These are phyloP conservation scores for Phymorhynchus buccinoides DNA, from an alignment of 1,140 invertebrate species.

Conservation along the genomic window DNA sequence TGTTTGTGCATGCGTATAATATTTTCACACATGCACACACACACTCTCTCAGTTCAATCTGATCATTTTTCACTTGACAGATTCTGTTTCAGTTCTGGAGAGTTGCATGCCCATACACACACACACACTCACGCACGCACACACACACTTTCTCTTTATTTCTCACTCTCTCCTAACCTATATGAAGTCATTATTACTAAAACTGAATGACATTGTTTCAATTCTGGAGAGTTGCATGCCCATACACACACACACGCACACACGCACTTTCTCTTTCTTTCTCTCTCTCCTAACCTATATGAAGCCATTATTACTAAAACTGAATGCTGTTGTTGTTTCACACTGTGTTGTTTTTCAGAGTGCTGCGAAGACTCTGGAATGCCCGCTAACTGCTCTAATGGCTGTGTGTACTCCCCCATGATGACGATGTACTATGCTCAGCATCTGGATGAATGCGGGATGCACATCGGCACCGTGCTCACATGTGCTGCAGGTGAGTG, in stretches of 20 bases:
- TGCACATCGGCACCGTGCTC: neutral
- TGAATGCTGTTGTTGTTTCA: neutral
- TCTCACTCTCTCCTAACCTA: neutral
- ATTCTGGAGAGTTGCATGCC: neutral
- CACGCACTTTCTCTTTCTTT: neutral
- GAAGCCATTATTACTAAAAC: neutral
- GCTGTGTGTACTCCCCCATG: neutral
- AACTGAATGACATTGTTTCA: too few relatives aligned
- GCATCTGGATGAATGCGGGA: neutral
- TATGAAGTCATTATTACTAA: neutral
- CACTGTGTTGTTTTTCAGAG: neutral
- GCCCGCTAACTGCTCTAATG: neutral
- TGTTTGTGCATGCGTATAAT: too few relatives aligned
- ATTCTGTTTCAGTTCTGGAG: too few relatives aligned
- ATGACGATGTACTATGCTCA: neutral
- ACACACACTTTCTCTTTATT: neutral
- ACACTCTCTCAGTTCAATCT: too few relatives aligned
- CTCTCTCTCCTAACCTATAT: neutral
- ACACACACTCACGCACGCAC: neutral
- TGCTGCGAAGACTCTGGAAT: constrained; percentile 1
- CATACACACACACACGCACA: neutral
- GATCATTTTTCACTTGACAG: too few relatives aligned
- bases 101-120: neutral
- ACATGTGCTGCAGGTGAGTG: constrained; percentile 15
- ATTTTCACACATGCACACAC: too few relatives aligned